Base-by-base conservation (phyloP, 2,888 invertebrate genomes). In the Pemphredon lugubris region DNA sequence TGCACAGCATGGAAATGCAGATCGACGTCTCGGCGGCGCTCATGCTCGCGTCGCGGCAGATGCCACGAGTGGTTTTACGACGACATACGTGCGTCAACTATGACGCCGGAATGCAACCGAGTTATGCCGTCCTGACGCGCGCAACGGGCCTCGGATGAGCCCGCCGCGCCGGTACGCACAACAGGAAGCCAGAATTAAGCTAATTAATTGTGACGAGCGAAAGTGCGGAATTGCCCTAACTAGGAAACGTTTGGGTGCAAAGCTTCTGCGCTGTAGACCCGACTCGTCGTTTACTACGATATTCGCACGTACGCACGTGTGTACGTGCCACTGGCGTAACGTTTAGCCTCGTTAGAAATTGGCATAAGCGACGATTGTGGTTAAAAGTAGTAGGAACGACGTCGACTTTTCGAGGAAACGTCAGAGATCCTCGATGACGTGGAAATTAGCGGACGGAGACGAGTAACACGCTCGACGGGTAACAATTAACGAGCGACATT, bases 141-240 rank as follows among this genome's bases (percentile, higher is more conserved):
- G 64, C 57, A 59, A 45, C 68, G 42, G 16, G 14, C n/a, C 21
- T 14, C 16, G 37, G 58, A 20, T 13, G n/a, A 14, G 45, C 34
- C 48, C 48, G 60, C 60, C 45, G 53, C 59, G 53, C 9, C 68
- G 51, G 54, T 60, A 65, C 68, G 71, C 77, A 75, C 75, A 86
- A 86, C 88, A 86, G 88, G 88, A 88, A 88, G 81, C 76, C 77
- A 77, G 82, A 86, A 86, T 88, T 88, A 84, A 86, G 84, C 83
- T 83, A 82, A 87, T 87, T 87, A 88, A 88, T 86, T 83, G 84
- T 76, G 73, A 72, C 77, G 78, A 76, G 83, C 84, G 81, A 85
- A 84, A 84, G 82, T 81, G 83, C 81, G 81, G 81, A 87, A 86
- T 85, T 83, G 79, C 68, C 67, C 75, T 79, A 81, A 84, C 80